Base-by-base conservation (phyloP, 2,888 invertebrate species). In the Meteorus cinctellus region DNA sequence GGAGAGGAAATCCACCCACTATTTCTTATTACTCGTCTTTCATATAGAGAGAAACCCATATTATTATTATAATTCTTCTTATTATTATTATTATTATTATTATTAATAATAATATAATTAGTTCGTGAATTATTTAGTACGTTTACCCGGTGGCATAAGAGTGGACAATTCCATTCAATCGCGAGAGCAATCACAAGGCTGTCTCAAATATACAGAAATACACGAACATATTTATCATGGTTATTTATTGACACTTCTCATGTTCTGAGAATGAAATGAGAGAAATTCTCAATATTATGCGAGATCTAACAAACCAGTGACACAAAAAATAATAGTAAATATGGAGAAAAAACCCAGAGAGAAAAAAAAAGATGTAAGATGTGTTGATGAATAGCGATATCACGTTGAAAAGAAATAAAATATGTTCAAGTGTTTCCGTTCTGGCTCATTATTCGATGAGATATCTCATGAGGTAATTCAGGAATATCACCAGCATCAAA, bases 201-300 rank as follows among this genome's bases (percentile, higher is more conserved):
- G 76, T 73, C 63, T 74, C 76, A 73, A 83, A 16, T 27, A n/a
- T n/a, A 34, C 31, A 85, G 85, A 84, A 84, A 86, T 86, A 86
- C 79, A 74, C 78, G 74, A 80, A 78, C 78, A 55, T 55, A 74
- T 84, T 85, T 34, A 72, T 59, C 74, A 78, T 84, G 75, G 81
- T 84, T 85, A 84, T 83, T 85, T 84, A 71, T 82, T 82, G 81
- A 83, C 78, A 79, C 74, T 80, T 80, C 82, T 77, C 77, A 81
- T 59, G 79, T 76, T 31, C 14, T 77, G 79, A 76, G 70, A 78
- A 81, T 80, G 70, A 75, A 81, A 82, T 78, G 77, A 82, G 86
- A 82, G 85, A 83, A 86, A 85, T 88, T 87, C 86, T 83, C 85
- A 84, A 86, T 85, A 83, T 87, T 87, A 83, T 86, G 87, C 87